These are phyloP conservation scores for Acronicta alni DNA, from an alignment of 2,888 invertebrate genomes.

Conservation along the genomic window DNA sequence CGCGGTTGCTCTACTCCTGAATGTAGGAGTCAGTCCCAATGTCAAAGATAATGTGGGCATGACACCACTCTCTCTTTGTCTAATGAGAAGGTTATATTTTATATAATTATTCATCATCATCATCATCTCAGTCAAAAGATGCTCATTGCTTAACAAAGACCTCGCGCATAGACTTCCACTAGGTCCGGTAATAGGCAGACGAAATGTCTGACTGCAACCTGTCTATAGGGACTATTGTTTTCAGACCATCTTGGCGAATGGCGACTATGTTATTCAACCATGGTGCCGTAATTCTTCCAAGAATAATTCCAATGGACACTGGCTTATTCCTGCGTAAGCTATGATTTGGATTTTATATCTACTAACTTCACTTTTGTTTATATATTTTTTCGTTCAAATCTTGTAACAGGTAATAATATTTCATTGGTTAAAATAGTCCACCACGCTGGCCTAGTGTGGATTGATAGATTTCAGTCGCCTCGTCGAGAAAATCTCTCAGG, in stretches of 20 bases:
- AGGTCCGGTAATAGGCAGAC: too few species aligned
- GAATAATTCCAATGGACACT: slow-evolving; percentile 70
- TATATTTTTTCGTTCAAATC: too few species aligned
- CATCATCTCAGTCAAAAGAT: too few species aligned
- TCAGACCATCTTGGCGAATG: slow-evolving; percentile 72
- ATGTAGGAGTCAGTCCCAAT: slow-evolving; percentile 72
- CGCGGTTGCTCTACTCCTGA: slow-evolving; percentile 69
- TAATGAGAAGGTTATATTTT: slow-evolving; percentile 78
- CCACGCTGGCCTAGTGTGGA: too few species aligned
- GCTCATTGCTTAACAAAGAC: too few species aligned
- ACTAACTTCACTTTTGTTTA: too few species aligned
- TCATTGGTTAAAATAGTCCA: too few species aligned
- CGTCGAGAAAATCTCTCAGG: too few species aligned
- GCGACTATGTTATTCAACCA: slow-evolving; percentile 75
- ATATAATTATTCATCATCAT: background rate
- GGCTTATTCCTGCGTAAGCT: slow-evolving; percentile 81
- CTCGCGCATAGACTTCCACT: too few species aligned
- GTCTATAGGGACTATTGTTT: slow-evolving; percentile 49
- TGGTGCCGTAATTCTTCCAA: slow-evolving; percentile 73
- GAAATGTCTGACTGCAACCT: too few species aligned
- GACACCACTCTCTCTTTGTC: slow-evolving; percentile 82
- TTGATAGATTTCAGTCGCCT: too few species aligned
- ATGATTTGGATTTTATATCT: background rate
- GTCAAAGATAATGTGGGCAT: slow-evolving; percentile 79
- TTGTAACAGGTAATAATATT: too few species aligned